Percentiles rank a stretch among this genome's conserved stretches.
Evolutionary conservation across 2,113 vertebrate genomes (phyloP).

Genomic region (Petaurus breviceps): DNA sequence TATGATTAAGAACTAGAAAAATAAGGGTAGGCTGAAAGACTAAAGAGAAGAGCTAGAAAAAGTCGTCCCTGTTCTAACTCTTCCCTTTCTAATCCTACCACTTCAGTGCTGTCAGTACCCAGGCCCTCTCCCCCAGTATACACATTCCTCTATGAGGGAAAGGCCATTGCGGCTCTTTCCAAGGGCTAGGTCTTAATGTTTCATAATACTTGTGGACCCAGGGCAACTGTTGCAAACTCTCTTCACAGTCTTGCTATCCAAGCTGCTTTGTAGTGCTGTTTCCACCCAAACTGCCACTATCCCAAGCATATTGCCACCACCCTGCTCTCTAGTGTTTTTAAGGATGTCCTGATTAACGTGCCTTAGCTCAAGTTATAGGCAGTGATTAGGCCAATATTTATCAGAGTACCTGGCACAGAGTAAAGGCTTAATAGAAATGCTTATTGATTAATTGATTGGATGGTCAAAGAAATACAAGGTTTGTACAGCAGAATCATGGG

Average conservation of each 20-base stretch:
- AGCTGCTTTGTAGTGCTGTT: background rate
- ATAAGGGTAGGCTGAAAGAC: background rate
- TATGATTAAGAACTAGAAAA: background rate
- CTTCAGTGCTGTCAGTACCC: background rate
- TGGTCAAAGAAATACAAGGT: background rate
- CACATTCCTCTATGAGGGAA: background rate
- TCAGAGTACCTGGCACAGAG: background rate
- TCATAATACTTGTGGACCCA: background rate
- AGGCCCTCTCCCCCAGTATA: background rate
- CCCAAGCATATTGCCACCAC: background rate
- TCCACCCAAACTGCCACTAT: no score
- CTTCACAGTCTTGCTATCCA: background rate
- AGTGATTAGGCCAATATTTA: background rate
- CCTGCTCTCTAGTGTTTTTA: background rate
- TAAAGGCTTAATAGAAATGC: background rate
- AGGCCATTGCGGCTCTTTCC: background rate
- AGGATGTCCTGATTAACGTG: background rate
- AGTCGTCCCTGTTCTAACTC: background rate
- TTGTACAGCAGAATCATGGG: background rate
- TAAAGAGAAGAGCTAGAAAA: background rate
- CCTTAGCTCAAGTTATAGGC: background rate
- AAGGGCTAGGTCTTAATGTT: background rate
- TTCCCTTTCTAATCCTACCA: background rate
- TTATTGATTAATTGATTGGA: background rate
- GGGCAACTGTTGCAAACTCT: background rate